Base-by-base conservation (phyloP, 2,113 vertebrate genomes). In the Cololabis saira region DNA sequence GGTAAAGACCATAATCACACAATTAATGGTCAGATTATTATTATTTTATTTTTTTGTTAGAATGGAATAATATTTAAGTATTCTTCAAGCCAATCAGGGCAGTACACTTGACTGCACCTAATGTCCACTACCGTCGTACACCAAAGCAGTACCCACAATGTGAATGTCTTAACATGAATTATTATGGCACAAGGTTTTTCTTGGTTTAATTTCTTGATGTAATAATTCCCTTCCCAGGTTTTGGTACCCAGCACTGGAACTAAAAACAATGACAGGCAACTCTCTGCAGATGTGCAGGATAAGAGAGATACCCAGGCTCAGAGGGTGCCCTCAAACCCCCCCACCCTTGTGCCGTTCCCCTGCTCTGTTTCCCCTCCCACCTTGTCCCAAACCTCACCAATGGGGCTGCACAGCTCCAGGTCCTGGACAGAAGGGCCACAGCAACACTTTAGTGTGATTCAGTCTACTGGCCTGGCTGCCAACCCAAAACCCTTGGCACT, bases 371-470 rank as follows among this genome's bases (percentile, higher is more conserved):
- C 89, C 19, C 95, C 91, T 85, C 94, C 96, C 74, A 91, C 93
- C 89, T 91, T 94, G 90, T 94, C 96, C 92, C 96, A 96, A 90
- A 93, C 94, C 86, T 93, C 95, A 79, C 93, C 94, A 0, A 93
- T 94, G 91, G 89, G 95, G 91, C 93, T 95, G 89, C 95, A 95
- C 89, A 92, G 95, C 91, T 94, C 95, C 94, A 94, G 93, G 92
- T 94, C 95, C 93, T 90, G 95, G 92, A 91, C 94, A 80, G 95
- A 96, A 86, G 95, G 95, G 74, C 88, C 92, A 85, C 95, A 95
- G 90, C 96, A 96, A 89, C 96, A 97, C 84, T 96, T 96, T 85
- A 99, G 98, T 83, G 97, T 99, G 78, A 99, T 99, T 89, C 97
- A 99, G 93, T 96, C 96, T 90, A 98, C 96, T 5, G 96, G 97